Conservation (phyloP, 2,113 vertebrate genomes). For the Tupaia tana region DNA sequence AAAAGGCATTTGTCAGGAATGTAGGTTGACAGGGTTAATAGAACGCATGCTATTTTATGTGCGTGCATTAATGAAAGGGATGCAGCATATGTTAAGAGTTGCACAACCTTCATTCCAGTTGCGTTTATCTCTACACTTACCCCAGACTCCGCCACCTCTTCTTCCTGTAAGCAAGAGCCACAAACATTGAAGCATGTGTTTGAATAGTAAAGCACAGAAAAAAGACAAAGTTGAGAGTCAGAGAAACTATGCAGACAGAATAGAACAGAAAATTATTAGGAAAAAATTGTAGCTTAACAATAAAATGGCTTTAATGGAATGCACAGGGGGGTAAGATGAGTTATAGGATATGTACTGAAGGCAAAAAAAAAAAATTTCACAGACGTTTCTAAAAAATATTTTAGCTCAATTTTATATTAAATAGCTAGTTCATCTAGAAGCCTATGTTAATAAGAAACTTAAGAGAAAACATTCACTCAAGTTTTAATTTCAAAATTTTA, state of each 20-base stretch:
- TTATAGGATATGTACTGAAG: constrained; percentile 52
- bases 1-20: constrained; percentile 77
- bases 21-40: constrained; percentile 86
- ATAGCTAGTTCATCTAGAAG: constrained; percentile 58
- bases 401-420: constrained; percentile 53
- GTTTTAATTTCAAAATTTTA: background rate
- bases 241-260: constrained; percentile 87
- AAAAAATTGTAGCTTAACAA: constrained; percentile 82
- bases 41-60: constrained; percentile 87
- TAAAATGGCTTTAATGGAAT: constrained; percentile 81
- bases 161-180: constrained; percentile 99
- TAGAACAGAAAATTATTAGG: constrained; percentile 83
- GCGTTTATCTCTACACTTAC: constrained; percentile 94
- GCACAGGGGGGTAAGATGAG: constrained; percentile 63
- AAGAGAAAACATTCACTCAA: constrained; percentile 17
- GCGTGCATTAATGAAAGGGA: constrained; percentile 89
- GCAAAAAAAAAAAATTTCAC: constrained; percentile 31
- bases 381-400: constrained; percentile 40
- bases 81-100: constrained; percentile 88
- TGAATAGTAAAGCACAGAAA: constrained; percentile 92
- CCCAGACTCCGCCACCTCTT: constrained; percentile 99
- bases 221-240: constrained; percentile 89
- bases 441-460: constrained; percentile 34
- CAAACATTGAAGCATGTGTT: constrained; percentile 97
- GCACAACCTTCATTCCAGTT: constrained; percentile 85